Evolutionary conservation across 2,797 vertebrate genomes (phyloP), one percentile per base, ranked within the genome.

Genomic region (Siniperca undulata): DNA sequence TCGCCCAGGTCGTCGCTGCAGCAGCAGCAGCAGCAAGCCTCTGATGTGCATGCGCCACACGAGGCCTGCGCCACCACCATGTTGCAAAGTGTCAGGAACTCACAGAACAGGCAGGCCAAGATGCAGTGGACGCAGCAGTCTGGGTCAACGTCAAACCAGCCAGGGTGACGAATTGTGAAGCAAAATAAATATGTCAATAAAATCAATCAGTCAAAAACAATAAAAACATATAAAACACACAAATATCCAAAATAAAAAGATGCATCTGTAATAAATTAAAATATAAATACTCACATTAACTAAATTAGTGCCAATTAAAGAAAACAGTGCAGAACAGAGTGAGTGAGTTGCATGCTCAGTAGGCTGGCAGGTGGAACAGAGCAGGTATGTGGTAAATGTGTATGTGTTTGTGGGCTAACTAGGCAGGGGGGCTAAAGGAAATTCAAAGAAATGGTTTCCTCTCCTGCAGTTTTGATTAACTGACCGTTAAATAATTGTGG

Each of bases 71-170:
- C 95, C 92, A 97, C 95, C 93, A 98, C 97, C 93, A 99, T 97
- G 94, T 99, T 98, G 95, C 99, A 99, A 83, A 99, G 97, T 5
- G 97, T 96, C 89, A 98, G 95, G 94, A 99, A 99, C 95, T 99
- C 98, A 77, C 99, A 99, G 96, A 99, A 99, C 90, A 99, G 96
- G 94, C 99, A 99, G 52, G 97, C 98, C 95, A 99, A 92, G 96
- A 99, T 98, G 93, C 98, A 99, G 96, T 99, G 99, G 88, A 99
- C 98, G 24, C 98, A 99, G 94, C 98, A 99, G 93, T 99, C 98
- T 99, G 96, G 58, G 70, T 68, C 64, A 72, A 68, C 74, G 16
- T 46, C 68, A 56, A 67, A 84, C 34, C 80, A 52, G 75, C 56
- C 75, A 17, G 53, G 55, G 80, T 44, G 82, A 56, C 6, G 30